Evolutionary conservation across 2,113 vertebrate genomes (phyloP), one percentile per base, ranked within the genome.

Genomic region (Onychorhynchus coronatus): DNA sequence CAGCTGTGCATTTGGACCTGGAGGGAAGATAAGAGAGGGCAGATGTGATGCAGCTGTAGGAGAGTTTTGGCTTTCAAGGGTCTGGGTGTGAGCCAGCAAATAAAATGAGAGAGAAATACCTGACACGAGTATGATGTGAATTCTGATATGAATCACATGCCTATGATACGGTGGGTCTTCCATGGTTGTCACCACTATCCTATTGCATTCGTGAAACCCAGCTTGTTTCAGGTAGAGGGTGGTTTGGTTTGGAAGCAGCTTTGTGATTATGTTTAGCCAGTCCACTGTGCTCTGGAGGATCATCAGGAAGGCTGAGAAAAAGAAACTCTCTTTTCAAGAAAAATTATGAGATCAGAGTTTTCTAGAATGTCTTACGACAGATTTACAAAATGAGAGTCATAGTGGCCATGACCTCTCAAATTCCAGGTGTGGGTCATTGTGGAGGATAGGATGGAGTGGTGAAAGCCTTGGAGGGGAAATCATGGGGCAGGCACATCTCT

Each of bases 1-100:
- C 0, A 0, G 2, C 39, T 28, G 14, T 5, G 2, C 5, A 1
- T 17, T 46, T 8, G 11, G 18, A 37, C 6, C 47, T 31, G 44
- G 28, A 76, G 39, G 10, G 35, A 37, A 74, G 41, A 42, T 31
- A 21, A 59, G 35, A 76, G 12, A 80, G 85, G 22, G 39, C 13
- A 86, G 53, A n/a, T 55, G 39, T 46, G 30, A 67, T 84, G 39
- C 67, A 65, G 47, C 41, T 46, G 12, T 63, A 42, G 44, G 11
- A 70, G 15, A 33, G 13, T 24, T 91, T 66, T 52, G 18, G 21
- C 15, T 77, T 92, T 80, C 41, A 35, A 65, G 22, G 31, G 20
- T 61, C 30, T 80, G 49, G 47, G 24, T 65, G 11, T 50, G 35
- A 80, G 53, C 49, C 58, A 73, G 25, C 33, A 50, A 84, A 83